These are phyloP conservation scores for Chelonus formosanus DNA, from an alignment of 2,888 invertebrate genomes.

Conservation along the genomic window DNA sequence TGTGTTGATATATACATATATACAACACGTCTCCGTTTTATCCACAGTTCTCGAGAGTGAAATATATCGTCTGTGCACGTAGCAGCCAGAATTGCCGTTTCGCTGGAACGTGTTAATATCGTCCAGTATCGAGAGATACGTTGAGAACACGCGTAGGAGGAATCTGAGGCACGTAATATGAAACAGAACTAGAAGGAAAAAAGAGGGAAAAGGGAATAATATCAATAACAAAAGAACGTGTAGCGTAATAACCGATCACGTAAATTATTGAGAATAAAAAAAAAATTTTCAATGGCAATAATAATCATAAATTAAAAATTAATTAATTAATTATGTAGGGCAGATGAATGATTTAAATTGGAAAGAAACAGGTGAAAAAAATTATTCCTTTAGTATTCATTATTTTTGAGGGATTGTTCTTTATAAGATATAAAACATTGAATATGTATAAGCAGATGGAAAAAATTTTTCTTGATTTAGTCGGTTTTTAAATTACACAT, in stretches of 20 bases:
- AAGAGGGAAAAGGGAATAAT: not conserved
- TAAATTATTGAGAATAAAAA: too few species aligned
- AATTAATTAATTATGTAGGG: too few species aligned
- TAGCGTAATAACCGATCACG: not conserved
- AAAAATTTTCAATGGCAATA: too few species aligned
- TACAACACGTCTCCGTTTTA: not conserved
- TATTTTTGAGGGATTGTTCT: too few species aligned
- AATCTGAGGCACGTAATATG: slow-evolving; percentile 42
- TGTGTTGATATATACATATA: not conserved
- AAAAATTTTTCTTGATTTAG: too few species aligned
- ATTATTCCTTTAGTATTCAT: too few species aligned
- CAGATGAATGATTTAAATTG: too few species aligned
- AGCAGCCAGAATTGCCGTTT: slow-evolving; percentile 25
- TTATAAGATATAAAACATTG: too few species aligned
- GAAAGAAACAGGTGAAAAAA: too few species aligned
- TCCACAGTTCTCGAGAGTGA: slow-evolving; percentile 3
- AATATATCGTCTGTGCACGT: slow-evolving; percentile 20
- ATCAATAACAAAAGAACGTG: not conserved
- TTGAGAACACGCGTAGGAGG: slow-evolving; percentile 35
- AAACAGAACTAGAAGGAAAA: not conserved
- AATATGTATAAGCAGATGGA: too few species aligned
- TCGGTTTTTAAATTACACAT: too few species aligned
- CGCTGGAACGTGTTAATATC: slow-evolving; percentile 32
- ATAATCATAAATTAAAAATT: too few species aligned
- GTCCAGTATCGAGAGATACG: slow-evolving; percentile 30